A percentile compares a stretch with the other conserved stretches of the same genome.
phyloP scores from a whole-genome alignment of 2,888 invertebrate genomes.

The Chrysopilus asiliformis region DNA sequence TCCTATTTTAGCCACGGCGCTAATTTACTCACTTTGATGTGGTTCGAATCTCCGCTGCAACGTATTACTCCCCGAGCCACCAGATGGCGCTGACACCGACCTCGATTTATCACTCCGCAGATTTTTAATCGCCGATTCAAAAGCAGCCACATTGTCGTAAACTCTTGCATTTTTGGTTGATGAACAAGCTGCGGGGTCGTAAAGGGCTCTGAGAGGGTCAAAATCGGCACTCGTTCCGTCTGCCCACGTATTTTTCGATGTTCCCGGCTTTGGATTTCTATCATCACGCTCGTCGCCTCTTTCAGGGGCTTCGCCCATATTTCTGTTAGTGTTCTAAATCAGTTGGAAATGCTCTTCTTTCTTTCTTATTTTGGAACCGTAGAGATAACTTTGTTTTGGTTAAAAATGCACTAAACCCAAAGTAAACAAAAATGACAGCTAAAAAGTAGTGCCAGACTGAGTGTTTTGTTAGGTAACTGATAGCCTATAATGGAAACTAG shows the following conservation, averaged over 20 bases:
- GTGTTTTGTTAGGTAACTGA: no score
- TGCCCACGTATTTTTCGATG: not conserved
- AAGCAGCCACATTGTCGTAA: slow-evolving; percentile 57
- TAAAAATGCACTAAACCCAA: no score
- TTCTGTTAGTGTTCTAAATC: no score
- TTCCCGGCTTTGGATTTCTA: not conserved
- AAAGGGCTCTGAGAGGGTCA: slow-evolving; percentile 57
- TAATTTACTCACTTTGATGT: slow-evolving; percentile 34
- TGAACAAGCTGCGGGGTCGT: slow-evolving; percentile 30
- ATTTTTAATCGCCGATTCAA: slow-evolving; percentile 36
- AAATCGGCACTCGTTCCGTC: slow-evolving; percentile 43
- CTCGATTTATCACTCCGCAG: slow-evolving; percentile 21
- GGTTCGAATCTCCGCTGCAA: slow-evolving; percentile 34
- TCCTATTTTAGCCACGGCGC: slow-evolving; percentile 2
- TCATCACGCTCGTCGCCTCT: no score
- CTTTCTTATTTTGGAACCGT: no score
- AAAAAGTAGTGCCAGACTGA: no score
- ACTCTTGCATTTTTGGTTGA: not conserved
- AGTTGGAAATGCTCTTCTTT: no score
- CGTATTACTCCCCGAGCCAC: slow-evolving; percentile 3
- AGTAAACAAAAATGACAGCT: no score
- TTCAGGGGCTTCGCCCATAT: no score
- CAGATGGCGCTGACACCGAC: slow-evolving; percentile 1
- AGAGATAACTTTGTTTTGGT: no score
- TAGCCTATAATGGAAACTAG: no score